Evolutionary conservation across 2,888 invertebrate genomes (phyloP).

Genomic region (Brachynemurus nebulosus): DNA sequence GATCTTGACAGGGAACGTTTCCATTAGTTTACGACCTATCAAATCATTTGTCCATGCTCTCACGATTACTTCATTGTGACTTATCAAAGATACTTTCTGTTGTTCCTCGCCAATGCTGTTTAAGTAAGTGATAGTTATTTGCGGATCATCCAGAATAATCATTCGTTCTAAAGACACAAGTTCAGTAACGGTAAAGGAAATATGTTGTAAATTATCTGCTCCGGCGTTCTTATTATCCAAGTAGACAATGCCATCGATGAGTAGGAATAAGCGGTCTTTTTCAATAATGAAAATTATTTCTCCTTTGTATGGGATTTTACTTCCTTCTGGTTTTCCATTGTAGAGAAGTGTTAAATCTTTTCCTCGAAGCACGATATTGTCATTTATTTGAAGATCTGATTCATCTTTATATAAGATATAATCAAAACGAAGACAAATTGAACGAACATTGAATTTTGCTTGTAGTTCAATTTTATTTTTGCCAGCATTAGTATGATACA

Average conservation of each 20-base stretch:
- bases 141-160: background rate
- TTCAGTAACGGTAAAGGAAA: background rate
- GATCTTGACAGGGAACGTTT: background rate
- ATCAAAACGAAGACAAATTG: background rate
- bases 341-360: no score
- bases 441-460: background rate
- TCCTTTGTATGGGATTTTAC: no score
- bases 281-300: background rate
- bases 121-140: background rate
- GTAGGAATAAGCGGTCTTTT: background rate
- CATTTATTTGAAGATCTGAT: background rate
- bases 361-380: background rate
- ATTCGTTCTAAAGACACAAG: background rate
- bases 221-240: background rate
- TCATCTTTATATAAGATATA: background rate
- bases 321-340: no score
- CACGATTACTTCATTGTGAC: background rate
- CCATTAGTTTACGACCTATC: background rate
- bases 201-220: background rate
- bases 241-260: background rate
- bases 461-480: background rate
- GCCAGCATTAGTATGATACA: no score
- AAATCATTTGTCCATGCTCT: background rate
- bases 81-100: background rate
- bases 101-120: background rate